Conservation (phyloP, 2,888 invertebrate species). For the Drosophila merina region DNA sequence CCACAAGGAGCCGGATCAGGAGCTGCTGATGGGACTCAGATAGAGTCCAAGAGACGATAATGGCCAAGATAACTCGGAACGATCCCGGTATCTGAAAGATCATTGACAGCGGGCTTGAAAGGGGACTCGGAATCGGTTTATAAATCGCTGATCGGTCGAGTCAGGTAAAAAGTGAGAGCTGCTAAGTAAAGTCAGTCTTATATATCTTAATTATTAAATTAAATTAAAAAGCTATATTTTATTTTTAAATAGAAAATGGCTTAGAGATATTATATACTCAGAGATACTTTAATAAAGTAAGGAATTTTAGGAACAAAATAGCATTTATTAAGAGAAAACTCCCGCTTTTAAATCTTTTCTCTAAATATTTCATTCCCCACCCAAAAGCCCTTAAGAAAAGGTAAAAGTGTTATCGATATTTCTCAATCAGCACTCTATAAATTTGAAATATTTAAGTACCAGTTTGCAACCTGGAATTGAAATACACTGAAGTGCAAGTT, state of each 20-base stretch:
- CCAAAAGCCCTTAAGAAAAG: slow-evolving; percentile 4
- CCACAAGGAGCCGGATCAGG: slow-evolving; percentile 13
- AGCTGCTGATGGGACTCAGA: slow-evolving; percentile 32
- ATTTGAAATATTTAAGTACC: slow-evolving; percentile 32
- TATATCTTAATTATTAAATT: not conserved
- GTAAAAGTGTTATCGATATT: slow-evolving; percentile 32
- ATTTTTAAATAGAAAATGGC: not conserved
- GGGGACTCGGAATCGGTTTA: not conserved
- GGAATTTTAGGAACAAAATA: no score
- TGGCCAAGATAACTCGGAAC: slow-evolving; percentile 30
- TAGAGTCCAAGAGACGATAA: slow-evolving; percentile 28
- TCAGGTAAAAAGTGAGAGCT: slow-evolving; percentile 5
- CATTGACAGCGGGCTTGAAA: slow-evolving; percentile 27
- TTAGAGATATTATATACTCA: not conserved
- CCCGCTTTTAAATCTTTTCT: not conserved
- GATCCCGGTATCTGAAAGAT: slow-evolving; percentile 26
- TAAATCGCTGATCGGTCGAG: not conserved
- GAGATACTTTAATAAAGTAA: not conserved
- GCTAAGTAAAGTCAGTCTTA: not conserved
- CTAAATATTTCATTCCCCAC: slow-evolving; percentile 3
- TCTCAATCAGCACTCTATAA: slow-evolving; percentile 49
- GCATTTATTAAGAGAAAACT: no score
- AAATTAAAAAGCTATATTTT: not conserved
- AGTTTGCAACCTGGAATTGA: slow-evolving; percentile 17
- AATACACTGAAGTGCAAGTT: slow-evolving; percentile 12